Base-by-base conservation (phyloP, 2,113 vertebrate species). In the Sorex fumeus region DNA sequence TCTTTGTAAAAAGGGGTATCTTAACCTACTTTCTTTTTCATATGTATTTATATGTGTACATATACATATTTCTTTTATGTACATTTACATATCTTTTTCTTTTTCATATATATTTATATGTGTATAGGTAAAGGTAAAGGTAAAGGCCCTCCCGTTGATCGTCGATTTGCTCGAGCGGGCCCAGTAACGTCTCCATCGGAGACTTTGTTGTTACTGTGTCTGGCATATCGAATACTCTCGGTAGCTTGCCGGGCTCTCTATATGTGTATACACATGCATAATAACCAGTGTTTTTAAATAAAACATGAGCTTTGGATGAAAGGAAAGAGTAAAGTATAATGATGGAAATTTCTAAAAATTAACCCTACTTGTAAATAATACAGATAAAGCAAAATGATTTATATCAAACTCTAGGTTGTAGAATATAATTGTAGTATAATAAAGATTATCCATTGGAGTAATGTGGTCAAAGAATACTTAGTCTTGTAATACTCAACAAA, bases 341-440 rank as follows among this genome's bases (percentile, higher is more conserved):
- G 15, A 32, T 40, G 28, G n/a, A 84, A 32, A 43, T 74, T 80
- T 91, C 62, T 89, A 72, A 84, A 90, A 76, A 67, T 71, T 78
- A 87, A 80, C 69, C 19, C 13, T 8, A 47, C 30, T 23, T 10
- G 27, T 53, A 92, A 87, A 78, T 13, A 8, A 7, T 87, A 62
- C 45, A 36, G 88, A 85, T 66, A 34, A 34, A 47, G 21, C 18
- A 19, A 60, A 60, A 6, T 60, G 21, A 21, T 84, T 87, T 91
- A 86, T 9, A 45, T 82, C 18, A 69, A 87, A 45, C 13, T 83
- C n/a, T 4, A 43, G 18, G 30, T 34, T 84, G 1, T 43, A 77
- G 30, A 93, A 47, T 70, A 28, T 28, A 60, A 6, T 67, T 47
- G 77, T 70, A 2, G 34, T 6, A 62, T 15, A 80, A 77, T 77